Conservation (phyloP, 2,113 vertebrate species). For the Bagarius yarrelli region DNA sequence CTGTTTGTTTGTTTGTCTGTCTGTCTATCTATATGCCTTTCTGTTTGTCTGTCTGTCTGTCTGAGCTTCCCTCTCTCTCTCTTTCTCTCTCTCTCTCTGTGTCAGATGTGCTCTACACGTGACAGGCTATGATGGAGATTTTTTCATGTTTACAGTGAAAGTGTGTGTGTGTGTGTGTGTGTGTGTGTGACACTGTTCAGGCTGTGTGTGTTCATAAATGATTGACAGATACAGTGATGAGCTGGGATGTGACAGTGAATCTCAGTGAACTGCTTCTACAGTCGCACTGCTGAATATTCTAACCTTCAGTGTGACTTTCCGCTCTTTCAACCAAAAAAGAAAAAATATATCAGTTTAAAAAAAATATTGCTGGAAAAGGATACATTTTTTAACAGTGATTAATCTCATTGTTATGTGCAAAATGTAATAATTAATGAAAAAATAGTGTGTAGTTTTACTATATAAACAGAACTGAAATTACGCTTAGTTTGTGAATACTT, state of each 20-base stretch:
- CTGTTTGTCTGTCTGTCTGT: not conserved
- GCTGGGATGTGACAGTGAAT: constrained; percentile 12
- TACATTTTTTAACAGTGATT: no score
- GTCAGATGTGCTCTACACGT: not conserved
- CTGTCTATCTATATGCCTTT: not conserved
- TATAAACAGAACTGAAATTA: no score
- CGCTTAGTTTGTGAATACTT: no score
- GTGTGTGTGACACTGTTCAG: no score
- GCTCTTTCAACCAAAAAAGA: no score
- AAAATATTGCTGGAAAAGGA: no score
- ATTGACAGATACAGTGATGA: constrained; percentile 36
- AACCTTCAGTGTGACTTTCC: no score
- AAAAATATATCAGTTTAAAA: no score
- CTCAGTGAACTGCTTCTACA: not conserved
- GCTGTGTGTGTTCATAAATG: constrained; percentile 19
- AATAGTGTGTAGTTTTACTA: no score
- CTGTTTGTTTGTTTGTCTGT: not conserved
- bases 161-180: not conserved
- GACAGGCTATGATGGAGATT: constrained; percentile 4
- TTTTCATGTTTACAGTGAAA: not conserved
- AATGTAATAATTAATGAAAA: no score
- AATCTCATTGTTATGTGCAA: no score
- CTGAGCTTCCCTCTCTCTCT: not conserved
- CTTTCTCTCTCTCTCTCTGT: not conserved
- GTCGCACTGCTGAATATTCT: not conserved